phyloP scores from a whole-genome alignment of 2,113 vertebrate species.

The Amblyornis subalaris region DNA sequence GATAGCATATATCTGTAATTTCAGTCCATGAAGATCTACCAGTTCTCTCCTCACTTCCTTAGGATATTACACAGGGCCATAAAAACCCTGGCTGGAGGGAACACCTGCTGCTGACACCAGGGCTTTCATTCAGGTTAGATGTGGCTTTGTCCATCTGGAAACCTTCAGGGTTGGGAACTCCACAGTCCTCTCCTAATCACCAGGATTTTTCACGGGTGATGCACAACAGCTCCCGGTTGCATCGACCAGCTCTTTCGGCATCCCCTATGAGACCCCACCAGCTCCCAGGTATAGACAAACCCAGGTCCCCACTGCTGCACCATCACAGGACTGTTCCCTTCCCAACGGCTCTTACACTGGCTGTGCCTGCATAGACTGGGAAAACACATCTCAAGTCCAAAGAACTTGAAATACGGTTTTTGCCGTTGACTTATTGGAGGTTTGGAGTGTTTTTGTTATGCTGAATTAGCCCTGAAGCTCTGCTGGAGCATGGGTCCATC shows the following conservation, averaged over 20 bases:
- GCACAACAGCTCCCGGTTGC: neutral
- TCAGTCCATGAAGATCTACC: neutral
- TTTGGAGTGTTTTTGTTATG: fast-evolving
- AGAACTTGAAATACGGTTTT: neutral
- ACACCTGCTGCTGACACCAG: neutral
- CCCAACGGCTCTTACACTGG: fast-evolving
- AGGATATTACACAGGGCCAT: neutral
- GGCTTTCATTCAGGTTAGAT: neutral
- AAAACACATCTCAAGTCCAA: neutral
- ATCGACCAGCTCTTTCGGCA: fast-evolving
- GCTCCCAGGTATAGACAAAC: neutral
- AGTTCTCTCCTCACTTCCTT: neutral
- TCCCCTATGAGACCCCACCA: neutral
- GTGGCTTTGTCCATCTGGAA: neutral
- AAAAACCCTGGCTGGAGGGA: neutral
- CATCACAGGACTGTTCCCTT: neutral
- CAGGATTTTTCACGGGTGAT: neutral
- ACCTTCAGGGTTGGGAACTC: neutral
- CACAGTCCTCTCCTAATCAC: neutral
- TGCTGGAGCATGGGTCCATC: neutral
- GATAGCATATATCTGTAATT: neutral
- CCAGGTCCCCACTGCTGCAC: too few relatives aligned
- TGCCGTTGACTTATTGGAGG: fast-evolving
- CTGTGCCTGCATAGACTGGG: neutral
- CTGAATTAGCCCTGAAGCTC: neutral